Base-by-base conservation (phyloP, 92 coral and sea anemone genomes). In the Epizoanthus fatuus region DNA sequence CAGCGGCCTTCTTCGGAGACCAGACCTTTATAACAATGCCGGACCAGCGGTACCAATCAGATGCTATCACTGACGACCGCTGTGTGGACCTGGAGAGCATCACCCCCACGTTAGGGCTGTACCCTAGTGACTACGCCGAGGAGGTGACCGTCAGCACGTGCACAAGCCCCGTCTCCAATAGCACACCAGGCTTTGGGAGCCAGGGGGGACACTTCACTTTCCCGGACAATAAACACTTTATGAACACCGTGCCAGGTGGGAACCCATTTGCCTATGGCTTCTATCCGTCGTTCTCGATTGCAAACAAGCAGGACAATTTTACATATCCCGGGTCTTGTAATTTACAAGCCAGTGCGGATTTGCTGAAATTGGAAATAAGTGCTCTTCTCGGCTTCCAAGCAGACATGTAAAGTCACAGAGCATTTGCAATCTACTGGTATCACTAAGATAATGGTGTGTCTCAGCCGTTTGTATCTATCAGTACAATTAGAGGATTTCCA, bases 81-180 rank as follows among this genome's bases (percentile, higher is more conserved):
- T 75, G 59, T 56, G 81, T 55, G 32, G 82, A 77, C 38, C 69
- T 77, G 40, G 82, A 77, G 15, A 42, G 56, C 16, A 77, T 77
- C 6, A 60, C 70, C 4, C 82, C 82, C 2, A 77, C 82, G 22
- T 39, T 77, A 5, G 82, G 71, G 55, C 11, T 77, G 47, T 77
- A 60, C 19, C 69, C 17, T 13, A 60, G 69, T 39, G 82, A 77
- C 29, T 77, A 77, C 64, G 82, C 82, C n/a, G 69, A 77, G 56
- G 82, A 77, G 42, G 69, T 77, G 13, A 77, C 82, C 13, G 71
- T 77, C 44, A 77, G 82, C 16, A 77, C 82, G 8, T 77, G 82
- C 58, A 44, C 66, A 68, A 77, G 82, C 47, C 82, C 70, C 15
- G 13, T 56, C 57, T 14, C 14, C 8, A 69, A 62, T 2, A 40